Conservation (phyloP, 2,113 vertebrate species). For the Fulmarus glacialis region DNA sequence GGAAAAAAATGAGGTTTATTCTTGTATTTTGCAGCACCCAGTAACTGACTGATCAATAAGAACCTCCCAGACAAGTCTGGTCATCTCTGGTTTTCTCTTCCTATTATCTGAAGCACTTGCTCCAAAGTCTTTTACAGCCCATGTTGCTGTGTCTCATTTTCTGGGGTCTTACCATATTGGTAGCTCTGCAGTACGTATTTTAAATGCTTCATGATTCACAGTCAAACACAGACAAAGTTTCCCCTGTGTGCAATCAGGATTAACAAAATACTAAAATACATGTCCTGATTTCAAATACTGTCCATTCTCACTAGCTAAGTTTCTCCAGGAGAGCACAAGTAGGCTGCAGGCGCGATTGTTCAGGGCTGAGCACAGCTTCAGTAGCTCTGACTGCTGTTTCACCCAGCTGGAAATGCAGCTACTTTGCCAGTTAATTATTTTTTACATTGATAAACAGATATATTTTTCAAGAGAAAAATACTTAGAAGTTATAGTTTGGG, state of each 20-base stretch:
- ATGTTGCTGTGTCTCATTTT: not conserved
- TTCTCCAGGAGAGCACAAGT: not conserved
- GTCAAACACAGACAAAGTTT: not conserved
- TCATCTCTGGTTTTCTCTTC: not conserved
- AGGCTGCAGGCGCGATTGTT: not conserved
- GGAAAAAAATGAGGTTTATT: not conserved
- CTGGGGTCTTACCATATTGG: not conserved
- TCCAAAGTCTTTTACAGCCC: not conserved
- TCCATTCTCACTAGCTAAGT: not conserved
- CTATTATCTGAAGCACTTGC: not conserved
- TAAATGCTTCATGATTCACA: not conserved
- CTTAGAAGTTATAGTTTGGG: not conserved
- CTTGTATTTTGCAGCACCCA: not conserved
- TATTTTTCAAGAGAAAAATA: not conserved
- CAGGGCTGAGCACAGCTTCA: not conserved
- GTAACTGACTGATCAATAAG: not conserved
- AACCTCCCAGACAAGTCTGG: not conserved
- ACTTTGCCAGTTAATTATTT: constrained; percentile 1
- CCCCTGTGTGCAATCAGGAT: not conserved
- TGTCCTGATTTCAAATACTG: not conserved
- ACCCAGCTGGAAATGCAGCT: not conserved
- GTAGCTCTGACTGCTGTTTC: not conserved
- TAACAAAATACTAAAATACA: not conserved
- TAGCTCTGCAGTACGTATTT: not conserved
- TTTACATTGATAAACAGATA: not conserved